phyloP scores from a whole-genome alignment of 2,797 vertebrate species.

The Paedocypris micromegethes region DNA sequence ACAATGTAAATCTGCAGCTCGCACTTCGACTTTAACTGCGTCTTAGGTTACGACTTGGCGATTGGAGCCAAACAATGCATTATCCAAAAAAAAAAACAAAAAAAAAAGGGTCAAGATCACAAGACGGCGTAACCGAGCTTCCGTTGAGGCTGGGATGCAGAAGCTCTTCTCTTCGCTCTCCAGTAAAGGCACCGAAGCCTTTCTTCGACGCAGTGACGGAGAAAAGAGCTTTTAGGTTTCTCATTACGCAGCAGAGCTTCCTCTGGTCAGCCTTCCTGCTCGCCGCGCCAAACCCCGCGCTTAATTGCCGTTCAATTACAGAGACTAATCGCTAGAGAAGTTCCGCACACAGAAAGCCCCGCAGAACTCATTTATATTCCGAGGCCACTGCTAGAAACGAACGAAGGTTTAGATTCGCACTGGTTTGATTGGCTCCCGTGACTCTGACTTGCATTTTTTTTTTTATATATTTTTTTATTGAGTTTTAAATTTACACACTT shows the following conservation, averaged over 20 bases:
- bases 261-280: slow-evolving; percentile 54
- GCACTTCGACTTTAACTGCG: no score
- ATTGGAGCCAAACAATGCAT: no score
- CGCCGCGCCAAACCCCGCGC: slow-evolving; percentile 64
- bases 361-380: slow-evolving; percentile 48
- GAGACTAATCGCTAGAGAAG: slow-evolving; percentile 59
- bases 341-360: slow-evolving; percentile 42
- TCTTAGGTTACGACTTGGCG: no score
- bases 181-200: slow-evolving; percentile 38
- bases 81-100: no score
- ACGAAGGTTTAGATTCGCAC: no score
- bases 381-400: slow-evolving; percentile 27
- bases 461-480: no score
- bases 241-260: slow-evolving; percentile 40
- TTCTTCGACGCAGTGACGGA: slow-evolving; percentile 23
- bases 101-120: slow-evolving; percentile 22
- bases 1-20: no score
- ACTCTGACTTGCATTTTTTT: no score
- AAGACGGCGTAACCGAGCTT: slow-evolving; percentile 31
- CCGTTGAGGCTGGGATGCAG: slow-evolving; percentile 34
- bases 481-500: no score
- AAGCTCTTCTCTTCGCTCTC: slow-evolving; percentile 37
- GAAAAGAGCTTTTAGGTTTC: slow-evolving; percentile 41
- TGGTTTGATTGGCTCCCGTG: no score
- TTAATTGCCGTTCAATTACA: slow-evolving; percentile 75